Conservation (phyloP, 2,888 invertebrate species). For the Agriopis aurantiaria region DNA sequence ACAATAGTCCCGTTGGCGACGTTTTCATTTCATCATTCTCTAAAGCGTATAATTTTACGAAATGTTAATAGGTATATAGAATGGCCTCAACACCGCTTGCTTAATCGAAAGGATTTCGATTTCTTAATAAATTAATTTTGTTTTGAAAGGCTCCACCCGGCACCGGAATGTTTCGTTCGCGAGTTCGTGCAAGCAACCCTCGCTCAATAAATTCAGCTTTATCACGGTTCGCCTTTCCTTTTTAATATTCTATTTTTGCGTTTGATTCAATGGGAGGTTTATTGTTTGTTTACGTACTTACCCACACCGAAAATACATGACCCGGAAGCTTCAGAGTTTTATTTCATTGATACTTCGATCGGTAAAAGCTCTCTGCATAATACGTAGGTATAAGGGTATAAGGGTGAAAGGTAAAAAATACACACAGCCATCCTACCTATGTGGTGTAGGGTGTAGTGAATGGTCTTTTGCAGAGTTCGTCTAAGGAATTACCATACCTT, state of each 20-base stretch:
- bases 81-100: constrained; percentile 2
- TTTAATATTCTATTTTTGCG: constrained; percentile 46
- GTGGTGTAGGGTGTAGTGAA: too few species aligned
- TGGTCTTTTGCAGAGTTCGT: too few species aligned
- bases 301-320: constrained; percentile 8
- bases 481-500: too few species aligned
- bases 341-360: background rate
- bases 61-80: background rate
- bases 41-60: constrained; percentile 14
- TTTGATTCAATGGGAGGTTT: constrained; percentile 40
- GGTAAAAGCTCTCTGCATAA: background rate
- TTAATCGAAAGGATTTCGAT: constrained; percentile 17
- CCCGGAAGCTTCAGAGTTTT: constrained; percentile 5
- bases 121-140: constrained; percentile 11
- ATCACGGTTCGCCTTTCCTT: constrained; percentile 39
- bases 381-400: background rate
- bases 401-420: background rate
- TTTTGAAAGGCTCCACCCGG: constrained; percentile 14
- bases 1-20: constrained; percentile 27
- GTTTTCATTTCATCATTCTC: constrained; percentile 28
- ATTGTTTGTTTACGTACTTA: constrained; percentile 34
- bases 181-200: constrained; percentile 25
- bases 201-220: constrained; percentile 48
- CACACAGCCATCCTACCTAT: background rate
- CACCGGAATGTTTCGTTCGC: constrained; percentile 6